A percentile compares a stretch with the other conserved stretches of the same genome.
These are phyloP conservation scores for Dicerorhinus sumatrensis DNA, from an alignment of 2,113 vertebrate genomes.

Conservation along the genomic window DNA sequence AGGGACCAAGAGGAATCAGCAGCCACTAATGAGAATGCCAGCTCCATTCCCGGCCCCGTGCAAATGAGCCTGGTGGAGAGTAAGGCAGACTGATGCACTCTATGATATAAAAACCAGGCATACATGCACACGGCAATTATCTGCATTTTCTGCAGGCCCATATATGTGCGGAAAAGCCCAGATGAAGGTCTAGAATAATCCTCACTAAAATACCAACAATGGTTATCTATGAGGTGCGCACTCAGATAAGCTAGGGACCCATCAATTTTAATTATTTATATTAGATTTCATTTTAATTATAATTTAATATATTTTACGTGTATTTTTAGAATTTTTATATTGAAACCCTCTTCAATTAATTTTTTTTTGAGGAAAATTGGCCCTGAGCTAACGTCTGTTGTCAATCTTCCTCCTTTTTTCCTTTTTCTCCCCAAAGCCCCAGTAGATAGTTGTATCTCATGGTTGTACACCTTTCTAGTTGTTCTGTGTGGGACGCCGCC, in stretches of 20 bases:
- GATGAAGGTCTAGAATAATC: not conserved
- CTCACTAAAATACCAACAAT: rapidly evolving
- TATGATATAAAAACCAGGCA: not conserved
- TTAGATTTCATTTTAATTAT: too few species aligned
- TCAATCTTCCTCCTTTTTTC: too few species aligned
- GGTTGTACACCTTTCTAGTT: too few species aligned
- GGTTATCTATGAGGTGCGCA: too few species aligned
- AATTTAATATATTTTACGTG: not conserved
- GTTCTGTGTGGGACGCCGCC: too few species aligned
- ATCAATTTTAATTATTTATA: not conserved
- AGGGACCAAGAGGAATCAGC: not conserved
- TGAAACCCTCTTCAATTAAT: not conserved
- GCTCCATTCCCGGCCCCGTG: rapidly evolving
- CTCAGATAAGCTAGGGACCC: too few species aligned
- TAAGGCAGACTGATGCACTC: rapidly evolving
- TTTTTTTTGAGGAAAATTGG: too few species aligned
- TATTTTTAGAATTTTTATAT: not conserved
- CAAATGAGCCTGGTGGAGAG: not conserved
- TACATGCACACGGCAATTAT: too few species aligned
- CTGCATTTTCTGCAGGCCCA: not conserved
- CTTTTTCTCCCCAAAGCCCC: too few species aligned
- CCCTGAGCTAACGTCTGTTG: too few species aligned
- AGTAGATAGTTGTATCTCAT: too few species aligned
- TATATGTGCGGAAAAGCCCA: not conserved
- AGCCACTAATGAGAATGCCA: not conserved